Percentiles rank a stretch among this genome's conserved stretches.
These are phyloP conservation scores for Lepidostoma basale DNA, from an alignment of 1,140 invertebrate species.

Conservation along the genomic window DNA sequence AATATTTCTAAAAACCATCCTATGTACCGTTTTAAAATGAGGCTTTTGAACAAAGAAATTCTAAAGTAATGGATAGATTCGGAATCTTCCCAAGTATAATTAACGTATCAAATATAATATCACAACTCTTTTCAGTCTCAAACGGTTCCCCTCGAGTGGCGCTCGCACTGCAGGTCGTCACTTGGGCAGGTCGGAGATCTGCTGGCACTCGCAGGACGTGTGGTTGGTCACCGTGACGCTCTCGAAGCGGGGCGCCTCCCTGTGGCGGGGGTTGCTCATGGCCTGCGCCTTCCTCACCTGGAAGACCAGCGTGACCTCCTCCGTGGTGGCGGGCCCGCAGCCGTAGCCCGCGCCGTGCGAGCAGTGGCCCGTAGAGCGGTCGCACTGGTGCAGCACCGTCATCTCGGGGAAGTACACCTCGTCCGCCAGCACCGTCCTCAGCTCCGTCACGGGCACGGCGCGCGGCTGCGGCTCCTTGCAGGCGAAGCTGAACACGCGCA, in stretches of 20 bases:
- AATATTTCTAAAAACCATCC: too few species aligned
- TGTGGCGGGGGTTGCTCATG: constrained; percentile 7
- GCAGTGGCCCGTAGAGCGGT: constrained; percentile 53
- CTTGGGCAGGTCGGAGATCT: constrained; percentile 12
- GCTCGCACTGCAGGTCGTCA: neutral
- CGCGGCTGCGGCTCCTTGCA: constrained; percentile 19
- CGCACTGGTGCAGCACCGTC: constrained; percentile 54
- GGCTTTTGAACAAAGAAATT: too few species aligned
- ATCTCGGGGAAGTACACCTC: constrained; percentile 46
- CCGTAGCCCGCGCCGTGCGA: constrained; percentile 47
- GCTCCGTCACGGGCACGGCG: neutral
- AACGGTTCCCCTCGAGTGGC: too few species aligned
- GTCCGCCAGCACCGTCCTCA: constrained; percentile 7
- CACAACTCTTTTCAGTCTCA: too few species aligned
- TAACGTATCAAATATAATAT: too few species aligned
- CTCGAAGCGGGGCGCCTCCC: too few species aligned
- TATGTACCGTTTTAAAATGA: too few species aligned
- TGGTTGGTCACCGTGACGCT: constrained; percentile 11
- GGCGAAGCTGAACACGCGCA: neutral
- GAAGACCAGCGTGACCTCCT: constrained; percentile 13
- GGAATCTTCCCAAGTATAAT: too few species aligned
- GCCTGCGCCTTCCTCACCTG: neutral
- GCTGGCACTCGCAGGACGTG: constrained; percentile 23
- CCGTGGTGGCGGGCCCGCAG: constrained; percentile 47
- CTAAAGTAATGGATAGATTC: too few species aligned